Conservation (phyloP, 2,888 invertebrate species). For the Chorisops tibialis region DNA sequence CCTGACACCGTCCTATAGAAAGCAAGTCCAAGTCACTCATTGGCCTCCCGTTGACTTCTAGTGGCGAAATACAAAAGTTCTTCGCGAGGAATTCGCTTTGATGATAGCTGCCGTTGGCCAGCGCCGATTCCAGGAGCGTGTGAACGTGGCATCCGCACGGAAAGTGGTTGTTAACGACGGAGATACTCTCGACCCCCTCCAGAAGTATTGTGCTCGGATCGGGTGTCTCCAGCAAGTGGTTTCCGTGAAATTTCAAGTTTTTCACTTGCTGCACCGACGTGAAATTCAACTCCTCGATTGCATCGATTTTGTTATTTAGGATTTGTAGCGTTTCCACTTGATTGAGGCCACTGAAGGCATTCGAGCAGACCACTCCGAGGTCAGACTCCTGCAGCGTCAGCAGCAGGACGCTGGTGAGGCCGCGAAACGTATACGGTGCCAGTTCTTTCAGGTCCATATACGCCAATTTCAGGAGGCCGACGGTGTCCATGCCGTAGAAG, state of each 20-base stretch:
- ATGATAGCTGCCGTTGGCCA: slow-evolving; percentile 62
- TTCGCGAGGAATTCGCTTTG: slow-evolving; percentile 64
- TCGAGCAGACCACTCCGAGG: slow-evolving; percentile 68
- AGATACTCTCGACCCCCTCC: slow-evolving; percentile 67
- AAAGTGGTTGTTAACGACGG: slow-evolving; percentile 75
- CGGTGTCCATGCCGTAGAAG: slow-evolving; percentile 76
- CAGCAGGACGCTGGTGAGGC: slow-evolving; percentile 69
- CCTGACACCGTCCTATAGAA: slow-evolving; percentile 64
- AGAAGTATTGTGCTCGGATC: slow-evolving; percentile 64
- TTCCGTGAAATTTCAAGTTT: slow-evolving; percentile 72
- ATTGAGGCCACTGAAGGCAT: slow-evolving; percentile 73
- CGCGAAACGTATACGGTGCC: slow-evolving; percentile 69
- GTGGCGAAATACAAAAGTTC: slow-evolving; percentile 82
- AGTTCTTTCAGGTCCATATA: slow-evolving; percentile 79
- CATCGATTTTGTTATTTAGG: slow-evolving; percentile 81
- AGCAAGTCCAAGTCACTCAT: slow-evolving; percentile 67
- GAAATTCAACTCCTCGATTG: slow-evolving; percentile 71
- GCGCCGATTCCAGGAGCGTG: slow-evolving; percentile 70
- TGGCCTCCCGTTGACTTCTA: slow-evolving; percentile 75
- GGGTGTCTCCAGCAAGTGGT: slow-evolving; percentile 78
- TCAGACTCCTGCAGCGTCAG: slow-evolving; percentile 80
- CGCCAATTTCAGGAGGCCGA: slow-evolving; percentile 76
- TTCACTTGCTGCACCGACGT: slow-evolving; percentile 68
- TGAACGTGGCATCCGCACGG: slow-evolving; percentile 84
- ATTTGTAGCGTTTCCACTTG: slow-evolving; percentile 72